Base-by-base conservation (phyloP, 2,888 invertebrate species). In the Lycaena phlaeas region DNA sequence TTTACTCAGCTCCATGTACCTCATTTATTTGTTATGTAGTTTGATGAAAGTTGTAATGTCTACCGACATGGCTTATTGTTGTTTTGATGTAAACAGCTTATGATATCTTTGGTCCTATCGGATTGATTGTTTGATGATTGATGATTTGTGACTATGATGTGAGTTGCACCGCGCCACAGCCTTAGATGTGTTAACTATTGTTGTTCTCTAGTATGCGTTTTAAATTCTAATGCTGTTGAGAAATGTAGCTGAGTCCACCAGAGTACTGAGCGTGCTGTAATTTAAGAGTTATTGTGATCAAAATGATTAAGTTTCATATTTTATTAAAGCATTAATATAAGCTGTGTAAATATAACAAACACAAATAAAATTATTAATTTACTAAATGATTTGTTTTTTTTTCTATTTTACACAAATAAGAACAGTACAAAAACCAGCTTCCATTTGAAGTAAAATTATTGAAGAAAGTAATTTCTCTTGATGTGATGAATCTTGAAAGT, bases 321-420 rank as follows among this genome's bases (percentile, higher is more conserved):
- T 72, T 77, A 77, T 70, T 71, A 68, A 63, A 64, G 63, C 64
- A 69, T 74, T 75, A 66, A 68, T 39, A 68, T 75, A 72, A 68
- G 68, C 60, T 73, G 72, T 81, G 81, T 82, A 82, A 71, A 82
- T 81, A 82, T 76, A 76, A 79, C 64, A 66, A 71, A 69, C 62
- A 68, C 63, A 58, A 69, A 78, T 81, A 81, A 79, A 82, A 66
- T 82, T 82, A 82, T 74, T 81, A 82, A 84, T 81, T 84, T 84
- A 82, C 78, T 81, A 81, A n/a, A 42, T 29, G 56, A 50, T 36
- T 49, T 42, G 49, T 61, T 61, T 64, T 59, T n/a, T 52, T 61
- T 56, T 27, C 11, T 2, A 18, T 1, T 17, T 10, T 11, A 34
- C n/a, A n/a, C n/a, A n/a, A n/a, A n/a, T n/a, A n/a, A n/a, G n/a